phyloP scores from a whole-genome alignment of 1,140 invertebrate species.

The Grapholita molesta region DNA sequence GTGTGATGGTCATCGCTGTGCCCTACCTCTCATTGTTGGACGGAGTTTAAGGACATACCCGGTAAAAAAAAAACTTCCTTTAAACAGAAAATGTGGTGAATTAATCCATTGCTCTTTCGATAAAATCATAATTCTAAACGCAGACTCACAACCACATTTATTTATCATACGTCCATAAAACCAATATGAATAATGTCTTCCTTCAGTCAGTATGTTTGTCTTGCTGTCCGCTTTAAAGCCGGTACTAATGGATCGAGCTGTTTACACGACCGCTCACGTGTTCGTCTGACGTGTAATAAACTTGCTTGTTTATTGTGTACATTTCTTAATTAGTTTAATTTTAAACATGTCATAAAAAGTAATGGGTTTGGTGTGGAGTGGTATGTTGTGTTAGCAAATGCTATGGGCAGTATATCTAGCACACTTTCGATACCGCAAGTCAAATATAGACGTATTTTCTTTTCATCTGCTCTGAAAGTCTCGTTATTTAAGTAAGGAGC shows the following conservation, averaged over 20 bases:
- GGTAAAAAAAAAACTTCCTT: no score
- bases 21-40: no score
- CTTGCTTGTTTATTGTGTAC: neutral
- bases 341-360: constrained; percentile 1
- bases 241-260: neutral
- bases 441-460: no score
- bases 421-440: no score
- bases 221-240: neutral
- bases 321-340: neutral
- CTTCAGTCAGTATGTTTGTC: neutral
- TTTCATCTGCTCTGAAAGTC: no score
- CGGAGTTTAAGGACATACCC: no score
- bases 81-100: no score
- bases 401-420: neutral
- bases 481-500: no score
- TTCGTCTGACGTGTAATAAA: neutral
- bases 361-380: neutral
- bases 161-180: neutral
- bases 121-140: neutral
- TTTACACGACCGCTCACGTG: neutral
- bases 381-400: neutral
- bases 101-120: no score
- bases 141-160: neutral
- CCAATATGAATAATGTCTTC: neutral
- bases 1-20: no score